phyloP scores from a whole-genome alignment of 2,797 vertebrate species.

The Trichosurus vulpecula region DNA sequence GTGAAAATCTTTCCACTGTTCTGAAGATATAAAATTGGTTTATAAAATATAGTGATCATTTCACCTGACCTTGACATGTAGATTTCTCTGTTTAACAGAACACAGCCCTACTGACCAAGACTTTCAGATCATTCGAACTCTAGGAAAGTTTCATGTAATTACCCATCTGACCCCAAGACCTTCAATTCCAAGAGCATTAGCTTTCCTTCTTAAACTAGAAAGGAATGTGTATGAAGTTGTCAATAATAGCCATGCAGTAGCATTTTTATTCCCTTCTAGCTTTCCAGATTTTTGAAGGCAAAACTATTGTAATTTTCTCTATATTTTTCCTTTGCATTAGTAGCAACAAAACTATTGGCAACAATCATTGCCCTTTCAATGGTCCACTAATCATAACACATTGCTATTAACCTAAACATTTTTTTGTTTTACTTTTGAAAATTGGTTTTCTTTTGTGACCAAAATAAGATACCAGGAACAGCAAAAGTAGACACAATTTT shows the following conservation, averaged over 20 bases:
- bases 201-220: background rate
- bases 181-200: slow-evolving; percentile 1
- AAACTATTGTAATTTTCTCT: background rate
- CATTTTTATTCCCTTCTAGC: background rate
- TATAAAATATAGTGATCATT: background rate
- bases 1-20: no score
- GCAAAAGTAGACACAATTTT: slow-evolving; percentile 67
- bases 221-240: background rate
- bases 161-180: background rate
- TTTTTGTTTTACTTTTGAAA: slow-evolving; percentile 63
- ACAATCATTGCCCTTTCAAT: slow-evolving; percentile 29
- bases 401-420: slow-evolving; percentile 33
- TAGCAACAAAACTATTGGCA: background rate
- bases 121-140: background rate
- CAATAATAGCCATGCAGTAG: background rate
- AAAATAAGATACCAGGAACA: slow-evolving; percentile 58
- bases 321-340: background rate
- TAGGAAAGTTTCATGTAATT: background rate
- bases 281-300: background rate
- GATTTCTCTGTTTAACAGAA: background rate
- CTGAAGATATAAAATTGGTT: background rate
- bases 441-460: slow-evolving; percentile 59
- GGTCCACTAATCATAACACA: slow-evolving; percentile 46
- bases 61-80: background rate
- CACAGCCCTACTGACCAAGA: background rate